These are phyloP conservation scores for Mesoligia furuncula DNA, from an alignment of 2,888 invertebrate genomes.

Conservation along the genomic window DNA sequence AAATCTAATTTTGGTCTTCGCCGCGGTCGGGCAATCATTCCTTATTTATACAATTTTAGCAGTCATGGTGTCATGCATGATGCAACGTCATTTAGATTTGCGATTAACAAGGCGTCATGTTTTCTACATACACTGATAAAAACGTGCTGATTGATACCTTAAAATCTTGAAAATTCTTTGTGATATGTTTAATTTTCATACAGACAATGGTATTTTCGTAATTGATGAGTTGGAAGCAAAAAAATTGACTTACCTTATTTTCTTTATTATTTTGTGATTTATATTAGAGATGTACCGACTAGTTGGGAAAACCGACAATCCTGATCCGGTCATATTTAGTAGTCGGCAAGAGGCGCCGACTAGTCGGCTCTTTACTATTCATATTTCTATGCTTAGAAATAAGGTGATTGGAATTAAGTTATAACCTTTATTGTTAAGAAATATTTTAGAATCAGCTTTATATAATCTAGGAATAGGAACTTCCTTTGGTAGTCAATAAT, in stretches of 20 bases:
- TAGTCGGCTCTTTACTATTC: neutral
- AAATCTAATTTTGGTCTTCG: no score
- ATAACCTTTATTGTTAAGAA: neutral
- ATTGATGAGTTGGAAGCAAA: neutral
- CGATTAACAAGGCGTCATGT: slow-evolving; percentile 23
- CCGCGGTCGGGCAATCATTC: neutral
- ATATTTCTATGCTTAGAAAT: neutral
- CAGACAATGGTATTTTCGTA: neutral
- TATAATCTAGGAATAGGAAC: neutral
- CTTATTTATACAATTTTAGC: neutral
- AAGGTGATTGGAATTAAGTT: neutral
- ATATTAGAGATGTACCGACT: neutral
- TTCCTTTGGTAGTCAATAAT: neutral
- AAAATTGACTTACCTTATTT: neutral
- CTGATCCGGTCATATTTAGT: neutral
- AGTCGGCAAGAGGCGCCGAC: neutral
- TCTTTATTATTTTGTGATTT: neutral
- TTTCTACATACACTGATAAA: slow-evolving; percentile 32
- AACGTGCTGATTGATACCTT: slow-evolving; percentile 26
- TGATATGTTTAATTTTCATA: slow-evolving; percentile 3
- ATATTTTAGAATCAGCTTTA: neutral
- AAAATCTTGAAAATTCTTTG: slow-evolving; percentile 24
- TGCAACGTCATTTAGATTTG: slow-evolving; percentile 21
- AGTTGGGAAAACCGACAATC: neutral
- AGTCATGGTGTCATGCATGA: slow-evolving; percentile 5